Evolutionary conservation across 2,888 invertebrate genomes (phyloP), one percentile per base, ranked within the genome.

Genomic region (Galerucella nymphaeae): DNA sequence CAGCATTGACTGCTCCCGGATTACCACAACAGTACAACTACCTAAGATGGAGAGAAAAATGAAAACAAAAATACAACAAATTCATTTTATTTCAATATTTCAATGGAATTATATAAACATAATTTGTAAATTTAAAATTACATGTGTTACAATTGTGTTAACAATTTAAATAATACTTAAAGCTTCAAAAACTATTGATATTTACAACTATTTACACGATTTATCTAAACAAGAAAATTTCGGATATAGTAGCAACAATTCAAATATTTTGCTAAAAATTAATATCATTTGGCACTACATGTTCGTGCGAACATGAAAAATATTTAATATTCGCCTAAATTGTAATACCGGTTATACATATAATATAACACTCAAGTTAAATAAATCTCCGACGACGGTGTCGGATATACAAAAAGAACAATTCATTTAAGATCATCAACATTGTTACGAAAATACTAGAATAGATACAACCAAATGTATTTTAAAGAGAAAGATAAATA

Each of bases 41-140:
- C n/a, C 13, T 13, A n/a, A 5, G 6, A 14, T 2, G 48, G 14
- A 5, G n/a, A 14, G 10, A 18, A 18, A 2, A 55, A 23, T 55
- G 18, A 55, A 55, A 55, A 10, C 18, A 1, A 55, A 55, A 55
- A 18, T 57, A 57, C 66, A 66, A 66, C 66, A 66, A 66, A 57
- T 30, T 50, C 18, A 23, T 65, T 48, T 53, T 66, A 57, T 57
- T 66, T 66, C 42, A 16, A 41, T 23, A 50, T 20, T 13, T 11
- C 57, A 66, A 53, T 45, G n/a, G 57, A 66, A 20, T 55, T 57
- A 65, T 41, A 41, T 55, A 42, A 55, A 55, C 45, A 45, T 30
- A 45, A 14, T 57, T 70, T 18, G 16, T 20, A 57, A 63, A 67
- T 61, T 50, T 61, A 41, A 65, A 68, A 72, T 57, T 72, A 63